Evolutionary conservation across 2,888 invertebrate species (phyloP).

Genomic region (Lepeophtheirus nordmannii): DNA sequence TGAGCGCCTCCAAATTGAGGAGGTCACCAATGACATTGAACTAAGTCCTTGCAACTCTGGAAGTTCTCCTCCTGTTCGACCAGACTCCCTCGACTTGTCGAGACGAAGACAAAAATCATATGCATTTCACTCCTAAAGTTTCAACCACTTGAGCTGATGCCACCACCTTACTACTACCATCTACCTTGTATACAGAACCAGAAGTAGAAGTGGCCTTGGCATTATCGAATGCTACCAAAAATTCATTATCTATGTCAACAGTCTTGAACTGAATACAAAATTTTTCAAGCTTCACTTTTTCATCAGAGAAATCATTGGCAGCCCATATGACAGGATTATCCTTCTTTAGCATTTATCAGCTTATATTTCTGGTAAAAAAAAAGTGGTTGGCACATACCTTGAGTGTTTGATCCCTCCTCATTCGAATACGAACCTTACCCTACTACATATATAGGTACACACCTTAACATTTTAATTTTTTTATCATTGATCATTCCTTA

Average conservation of each 20-base stretch:
- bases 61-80: slow-evolving; percentile 1
- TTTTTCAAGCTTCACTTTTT: slow-evolving; percentile 49
- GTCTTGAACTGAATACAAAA: slow-evolving; percentile 66
- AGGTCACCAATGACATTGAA: neutral
- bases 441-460: no score
- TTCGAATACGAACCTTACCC: slow-evolving; percentile 62
- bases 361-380: slow-evolving; percentile 55
- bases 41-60: neutral
- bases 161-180: neutral
- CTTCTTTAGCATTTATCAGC: slow-evolving; percentile 46
- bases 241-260: slow-evolving; percentile 36
- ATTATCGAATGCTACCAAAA: slow-evolving; percentile 27
- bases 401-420: slow-evolving; percentile 67
- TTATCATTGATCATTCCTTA: no score
- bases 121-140: slow-evolving; percentile 8
- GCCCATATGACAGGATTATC: slow-evolving; percentile 64
- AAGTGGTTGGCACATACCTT: slow-evolving; percentile 86
- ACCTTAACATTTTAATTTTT: no score
- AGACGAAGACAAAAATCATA: neutral
- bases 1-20: neutral
- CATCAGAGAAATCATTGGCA: slow-evolving; percentile 59
- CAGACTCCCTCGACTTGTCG: neutral
- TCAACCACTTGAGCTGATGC: no score
- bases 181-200: neutral
- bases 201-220: slow-evolving; percentile 23